These are phyloP conservation scores for Drosophila kanekoi DNA, from an alignment of 2,888 invertebrate genomes.

Conservation along the genomic window DNA sequence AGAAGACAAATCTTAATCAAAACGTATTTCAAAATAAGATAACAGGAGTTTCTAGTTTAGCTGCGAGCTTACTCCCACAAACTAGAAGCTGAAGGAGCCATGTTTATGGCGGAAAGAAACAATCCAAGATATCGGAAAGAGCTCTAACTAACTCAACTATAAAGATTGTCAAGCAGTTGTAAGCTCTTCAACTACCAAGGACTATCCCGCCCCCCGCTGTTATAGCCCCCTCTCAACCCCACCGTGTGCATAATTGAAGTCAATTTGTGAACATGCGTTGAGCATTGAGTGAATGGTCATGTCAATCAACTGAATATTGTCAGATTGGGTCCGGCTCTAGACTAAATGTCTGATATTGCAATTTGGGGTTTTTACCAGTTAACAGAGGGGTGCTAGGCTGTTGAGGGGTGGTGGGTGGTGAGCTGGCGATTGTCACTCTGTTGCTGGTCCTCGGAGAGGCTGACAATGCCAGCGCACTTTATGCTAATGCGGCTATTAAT, in stretches of 20 bases:
- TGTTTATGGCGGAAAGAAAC: too few species aligned
- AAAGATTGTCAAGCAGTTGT: neutral
- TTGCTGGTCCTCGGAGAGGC: slow-evolving; percentile 39
- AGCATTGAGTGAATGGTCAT: slow-evolving; percentile 47
- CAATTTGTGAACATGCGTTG: slow-evolving; percentile 37
- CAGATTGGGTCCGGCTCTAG: slow-evolving; percentile 31
- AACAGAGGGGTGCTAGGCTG: neutral
- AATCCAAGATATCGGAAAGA: too few species aligned
- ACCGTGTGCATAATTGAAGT: slow-evolving; percentile 51
- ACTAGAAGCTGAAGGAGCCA: too few species aligned
- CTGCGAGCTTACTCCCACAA: too few species aligned
- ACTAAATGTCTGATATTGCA: slow-evolving; percentile 51
- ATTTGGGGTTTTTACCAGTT: slow-evolving; percentile 33
- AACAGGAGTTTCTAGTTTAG: too few species aligned
- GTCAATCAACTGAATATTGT: slow-evolving; percentile 70
- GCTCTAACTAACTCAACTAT: too few species aligned
- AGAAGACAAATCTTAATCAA: too few species aligned
- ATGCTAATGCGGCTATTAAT: slow-evolving; percentile 77
- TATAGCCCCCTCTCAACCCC: neutral
- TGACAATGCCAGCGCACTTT: slow-evolving; percentile 60
- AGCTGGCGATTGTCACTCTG: slow-evolving; percentile 45
- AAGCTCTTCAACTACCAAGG: neutral
- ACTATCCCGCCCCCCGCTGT: neutral
- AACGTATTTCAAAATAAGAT: too few species aligned
- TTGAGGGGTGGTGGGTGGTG: neutral